phyloP scores from a whole-genome alignment of 1,140 invertebrate species.

The Drosophila baimaii region DNA sequence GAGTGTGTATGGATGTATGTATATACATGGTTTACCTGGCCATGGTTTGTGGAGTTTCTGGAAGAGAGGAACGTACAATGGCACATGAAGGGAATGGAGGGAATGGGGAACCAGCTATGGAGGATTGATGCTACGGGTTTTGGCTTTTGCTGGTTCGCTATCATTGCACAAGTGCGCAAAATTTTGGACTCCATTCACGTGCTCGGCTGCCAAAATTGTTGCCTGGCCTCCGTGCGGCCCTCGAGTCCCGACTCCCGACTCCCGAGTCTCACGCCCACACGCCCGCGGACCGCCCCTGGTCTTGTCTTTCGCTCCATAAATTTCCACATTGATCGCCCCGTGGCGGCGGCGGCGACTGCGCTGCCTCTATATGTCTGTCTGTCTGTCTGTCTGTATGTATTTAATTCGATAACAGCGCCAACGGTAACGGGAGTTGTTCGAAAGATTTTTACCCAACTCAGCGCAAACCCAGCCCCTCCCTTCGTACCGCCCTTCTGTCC shows the following conservation, averaged over 20 bases:
- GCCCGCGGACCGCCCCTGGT: slow-evolving; percentile 25
- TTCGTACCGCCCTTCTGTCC: not conserved
- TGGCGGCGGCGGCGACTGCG: slow-evolving; percentile 43
- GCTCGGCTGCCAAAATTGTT: slow-evolving; percentile 79
- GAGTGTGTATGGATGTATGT: too few species aligned
- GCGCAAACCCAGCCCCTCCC: slow-evolving; percentile 6
- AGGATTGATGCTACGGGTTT: slow-evolving; percentile 43
- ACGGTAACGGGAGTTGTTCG: slow-evolving; percentile 50
- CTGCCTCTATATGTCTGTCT: slow-evolving; percentile 41
- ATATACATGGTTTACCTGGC: slow-evolving; percentile 50
- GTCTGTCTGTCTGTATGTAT: slow-evolving; percentile 59
- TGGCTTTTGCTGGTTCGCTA: slow-evolving; percentile 54
- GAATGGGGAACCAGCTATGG: not conserved
- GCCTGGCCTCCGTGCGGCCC: slow-evolving; percentile 29
- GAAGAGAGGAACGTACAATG: not conserved
- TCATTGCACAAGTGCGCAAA: slow-evolving; percentile 82
- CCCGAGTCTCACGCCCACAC: not conserved
- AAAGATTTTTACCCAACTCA: slow-evolving; percentile 73
- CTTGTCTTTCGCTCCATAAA: slow-evolving; percentile 74
- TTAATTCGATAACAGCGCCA: slow-evolving; percentile 75
- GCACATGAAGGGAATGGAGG: not conserved
- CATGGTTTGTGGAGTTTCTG: slow-evolving; percentile 31
- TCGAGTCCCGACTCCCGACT: slow-evolving; percentile 1
- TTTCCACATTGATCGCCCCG: slow-evolving; percentile 79
- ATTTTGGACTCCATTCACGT: slow-evolving; percentile 82